Evolutionary conservation across 1,140 invertebrate genomes (phyloP).

Genomic region (Paramacrobiotus metropolitanus): DNA sequence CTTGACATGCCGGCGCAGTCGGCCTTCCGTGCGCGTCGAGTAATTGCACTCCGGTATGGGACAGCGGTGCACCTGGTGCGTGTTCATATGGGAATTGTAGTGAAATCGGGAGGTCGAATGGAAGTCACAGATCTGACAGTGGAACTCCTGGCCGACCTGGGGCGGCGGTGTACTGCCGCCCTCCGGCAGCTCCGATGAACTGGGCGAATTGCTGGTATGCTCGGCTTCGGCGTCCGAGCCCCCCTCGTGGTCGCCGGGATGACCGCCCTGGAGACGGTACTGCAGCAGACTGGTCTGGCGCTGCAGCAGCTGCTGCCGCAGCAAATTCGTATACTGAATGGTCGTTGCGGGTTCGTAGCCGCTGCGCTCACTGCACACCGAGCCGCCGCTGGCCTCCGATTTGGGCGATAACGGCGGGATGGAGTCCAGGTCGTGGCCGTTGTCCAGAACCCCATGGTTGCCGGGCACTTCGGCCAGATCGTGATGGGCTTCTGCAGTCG

Average conservation of each 20-base stretch:
- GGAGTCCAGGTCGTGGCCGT: too few species aligned
- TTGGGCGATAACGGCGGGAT: neutral
- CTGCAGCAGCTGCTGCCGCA: neutral
- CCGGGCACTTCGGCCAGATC: too few species aligned
- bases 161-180: neutral
- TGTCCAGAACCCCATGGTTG: too few species aligned
- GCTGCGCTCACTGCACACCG: neutral
- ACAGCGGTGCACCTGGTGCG: constrained; percentile 28
- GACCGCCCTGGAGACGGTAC: neutral
- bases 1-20: constrained; percentile 32
- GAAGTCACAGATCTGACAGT: constrained; percentile 21
- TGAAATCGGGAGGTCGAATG: constrained; percentile 19
- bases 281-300: neutral
- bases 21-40: constrained; percentile 30
- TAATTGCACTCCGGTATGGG: constrained; percentile 30
- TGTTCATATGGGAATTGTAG: constrained; percentile 29
- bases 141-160: constrained; percentile 10
- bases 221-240: constrained; percentile 1
- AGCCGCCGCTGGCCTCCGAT: neutral
- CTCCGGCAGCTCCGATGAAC: neutral
- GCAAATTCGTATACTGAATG: neutral
- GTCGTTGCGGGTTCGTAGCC: neutral
- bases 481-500: too few species aligned
- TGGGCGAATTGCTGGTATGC: neutral
- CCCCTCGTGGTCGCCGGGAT: neutral